These are phyloP conservation scores for Heliconius sara DNA, from an alignment of 2,888 invertebrate species.

Conservation along the genomic window DNA sequence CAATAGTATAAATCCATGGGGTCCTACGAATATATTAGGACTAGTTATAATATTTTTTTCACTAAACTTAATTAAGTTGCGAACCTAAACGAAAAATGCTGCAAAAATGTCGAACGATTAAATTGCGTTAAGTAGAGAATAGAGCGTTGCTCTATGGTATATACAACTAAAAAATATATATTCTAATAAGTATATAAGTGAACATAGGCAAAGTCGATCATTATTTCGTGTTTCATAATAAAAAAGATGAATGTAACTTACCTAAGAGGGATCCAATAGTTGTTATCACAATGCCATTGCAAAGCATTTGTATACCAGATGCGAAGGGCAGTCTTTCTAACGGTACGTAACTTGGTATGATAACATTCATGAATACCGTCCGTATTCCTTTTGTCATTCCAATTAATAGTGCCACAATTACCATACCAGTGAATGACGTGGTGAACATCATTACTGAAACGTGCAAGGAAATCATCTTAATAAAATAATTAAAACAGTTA, in stretches of 20 bases:
- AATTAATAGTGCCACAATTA: slow-evolving; percentile 82
- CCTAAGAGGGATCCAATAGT: slow-evolving; percentile 86
- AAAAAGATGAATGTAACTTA: slow-evolving; percentile 56
- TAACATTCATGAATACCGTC: slow-evolving; percentile 87
- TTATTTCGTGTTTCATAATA: too few relatives aligned
- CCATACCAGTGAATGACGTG: slow-evolving; percentile 70
- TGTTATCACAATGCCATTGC: slow-evolving; percentile 86
- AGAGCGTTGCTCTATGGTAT: too few relatives aligned
- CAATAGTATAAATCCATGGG: too few relatives aligned
- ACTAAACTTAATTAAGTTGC: too few relatives aligned
- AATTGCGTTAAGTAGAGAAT: too few relatives aligned
- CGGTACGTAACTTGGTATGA: slow-evolving; percentile 88
- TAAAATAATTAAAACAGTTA: not conserved
- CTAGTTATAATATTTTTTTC: too few relatives aligned
- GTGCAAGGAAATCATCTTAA: not conserved
- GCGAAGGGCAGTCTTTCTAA: slow-evolving; percentile 87
- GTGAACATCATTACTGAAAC: slow-evolving; percentile 78
- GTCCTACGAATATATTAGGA: too few relatives aligned
- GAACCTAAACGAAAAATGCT: too few relatives aligned
- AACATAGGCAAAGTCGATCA: too few relatives aligned
- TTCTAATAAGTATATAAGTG: too few relatives aligned
- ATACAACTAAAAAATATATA: too few relatives aligned
- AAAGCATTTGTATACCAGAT: slow-evolving; percentile 88
- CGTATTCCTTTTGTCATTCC: slow-evolving; percentile 88
- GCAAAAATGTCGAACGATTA: too few relatives aligned